These are phyloP conservation scores for Tetanocera ferruginea DNA, from an alignment of 2,888 invertebrate species.

Conservation along the genomic window DNA sequence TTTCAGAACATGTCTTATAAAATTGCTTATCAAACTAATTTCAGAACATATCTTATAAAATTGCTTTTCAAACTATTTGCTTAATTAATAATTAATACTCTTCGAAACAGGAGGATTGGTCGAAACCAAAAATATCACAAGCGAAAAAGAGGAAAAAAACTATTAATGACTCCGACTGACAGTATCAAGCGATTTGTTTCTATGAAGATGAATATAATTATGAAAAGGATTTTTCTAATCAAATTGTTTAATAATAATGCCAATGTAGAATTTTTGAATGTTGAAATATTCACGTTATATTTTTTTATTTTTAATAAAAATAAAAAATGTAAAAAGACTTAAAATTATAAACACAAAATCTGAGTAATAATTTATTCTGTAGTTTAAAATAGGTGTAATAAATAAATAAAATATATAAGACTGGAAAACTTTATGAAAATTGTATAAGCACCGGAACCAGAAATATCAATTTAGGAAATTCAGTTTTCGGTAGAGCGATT, in stretches of 20 bases:
- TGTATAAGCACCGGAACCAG: background rate
- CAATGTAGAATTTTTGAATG: constrained; percentile 64
- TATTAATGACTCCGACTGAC: constrained; percentile 92
- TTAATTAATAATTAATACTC: background rate
- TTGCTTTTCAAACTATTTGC: too few relatives aligned
- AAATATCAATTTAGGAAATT: background rate
- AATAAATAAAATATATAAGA: constrained; percentile 8
- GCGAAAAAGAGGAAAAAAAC: constrained; percentile 93
- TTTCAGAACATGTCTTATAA: too few relatives aligned
- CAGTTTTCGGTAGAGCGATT: background rate
- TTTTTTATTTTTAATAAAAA: constrained; percentile 66
- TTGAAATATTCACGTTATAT: constrained; percentile 65
- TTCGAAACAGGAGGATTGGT: constrained; percentile 84
- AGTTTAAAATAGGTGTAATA: background rate
- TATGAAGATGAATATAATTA: constrained; percentile 56
- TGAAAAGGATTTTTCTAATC: constrained; percentile 57
- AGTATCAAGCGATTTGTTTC: constrained; percentile 63
- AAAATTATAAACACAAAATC: constrained; percentile 36
- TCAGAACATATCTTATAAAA: too few relatives aligned
- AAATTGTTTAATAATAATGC: constrained; percentile 61
- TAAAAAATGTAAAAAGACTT: constrained; percentile 52
- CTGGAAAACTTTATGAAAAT: constrained; percentile 10
- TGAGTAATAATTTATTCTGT: constrained; percentile 15
- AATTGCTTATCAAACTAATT: too few relatives aligned
- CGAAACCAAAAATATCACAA: constrained; percentile 83